These are phyloP conservation scores for Holothuria glaberrima DNA, from an alignment of 35 echinoderm and acorn worm species.

Conservation along the genomic window DNA sequence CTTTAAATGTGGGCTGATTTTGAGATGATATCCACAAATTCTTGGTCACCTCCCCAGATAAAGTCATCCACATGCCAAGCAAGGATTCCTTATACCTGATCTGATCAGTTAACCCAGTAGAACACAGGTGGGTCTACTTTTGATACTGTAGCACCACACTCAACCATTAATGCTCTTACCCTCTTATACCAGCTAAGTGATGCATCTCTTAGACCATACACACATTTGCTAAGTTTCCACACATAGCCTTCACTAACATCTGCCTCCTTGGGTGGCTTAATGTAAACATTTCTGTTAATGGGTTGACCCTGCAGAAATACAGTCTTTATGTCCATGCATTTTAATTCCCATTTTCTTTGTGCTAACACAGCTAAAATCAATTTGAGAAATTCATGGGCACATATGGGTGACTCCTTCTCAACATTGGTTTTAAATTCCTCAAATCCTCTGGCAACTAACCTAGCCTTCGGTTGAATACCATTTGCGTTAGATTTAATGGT, in stretches of 20 bases:
- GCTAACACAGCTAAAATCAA: constrained; percentile 45
- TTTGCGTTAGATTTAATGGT: constrained; percentile 23
- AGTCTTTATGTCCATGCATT: constrained; percentile 46
- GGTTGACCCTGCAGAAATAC: constrained; percentile 37
- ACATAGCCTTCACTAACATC: not conserved
- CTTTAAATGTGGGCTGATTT: constrained; percentile 14
- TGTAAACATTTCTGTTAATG: constrained; percentile 30
- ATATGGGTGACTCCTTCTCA: constrained; percentile 48
- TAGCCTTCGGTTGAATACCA: constrained; percentile 42
- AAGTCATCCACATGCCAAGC: constrained; percentile 63
- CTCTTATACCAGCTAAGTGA: constrained; percentile 47
- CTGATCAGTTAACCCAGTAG: constrained; percentile 5
- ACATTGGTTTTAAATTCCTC: constrained; percentile 37
- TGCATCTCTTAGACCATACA: constrained; percentile 57
- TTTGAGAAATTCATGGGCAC: constrained; percentile 46
- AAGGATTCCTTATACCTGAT: constrained; percentile 5
- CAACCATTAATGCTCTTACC: constrained; percentile 39
- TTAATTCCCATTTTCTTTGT: constrained; percentile 45
- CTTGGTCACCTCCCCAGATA: constrained; percentile 26
- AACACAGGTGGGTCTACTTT: constrained; percentile 59
- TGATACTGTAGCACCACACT: constrained; percentile 34
- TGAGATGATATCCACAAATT: not conserved
- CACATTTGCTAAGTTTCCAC: constrained; percentile 52
- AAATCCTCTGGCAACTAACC: constrained; percentile 57
- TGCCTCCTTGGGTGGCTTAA: constrained; percentile 37